Evolutionary conservation across 2,888 invertebrate genomes (phyloP).

Genomic region (Peribatodes rhomboidaria): DNA sequence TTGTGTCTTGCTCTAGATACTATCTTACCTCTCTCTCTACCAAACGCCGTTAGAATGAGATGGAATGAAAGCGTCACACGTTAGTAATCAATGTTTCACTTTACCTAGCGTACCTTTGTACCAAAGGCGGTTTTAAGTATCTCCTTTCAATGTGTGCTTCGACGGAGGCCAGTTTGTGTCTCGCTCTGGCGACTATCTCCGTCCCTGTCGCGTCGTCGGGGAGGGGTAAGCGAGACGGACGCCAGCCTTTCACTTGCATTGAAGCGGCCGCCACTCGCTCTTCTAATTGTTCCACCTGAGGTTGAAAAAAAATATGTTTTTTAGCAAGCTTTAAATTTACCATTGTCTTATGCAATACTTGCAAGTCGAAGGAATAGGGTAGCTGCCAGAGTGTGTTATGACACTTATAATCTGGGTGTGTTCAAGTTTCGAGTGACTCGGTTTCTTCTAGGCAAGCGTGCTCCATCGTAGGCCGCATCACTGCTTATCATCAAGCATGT

Average conservation of each 20-base stretch:
- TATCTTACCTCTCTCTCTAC: slow-evolving; percentile 19
- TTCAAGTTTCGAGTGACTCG: too few relatives aligned
- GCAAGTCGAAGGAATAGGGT: too few relatives aligned
- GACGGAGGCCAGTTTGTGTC: slow-evolving; percentile 91
- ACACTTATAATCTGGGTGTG: too few relatives aligned
- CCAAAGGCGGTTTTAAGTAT: slow-evolving; percentile 97
- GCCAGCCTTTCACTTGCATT: slow-evolving; percentile 97
- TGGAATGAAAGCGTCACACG: slow-evolving; percentile 31
- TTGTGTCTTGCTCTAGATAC: too few relatives aligned
- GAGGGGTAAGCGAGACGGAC: slow-evolving; percentile 79
- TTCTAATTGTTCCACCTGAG: slow-evolving; percentile 93
- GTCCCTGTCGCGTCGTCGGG: slow-evolving; percentile 87
- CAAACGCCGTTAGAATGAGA: slow-evolving; percentile 16
- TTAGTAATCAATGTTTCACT: slow-evolving; percentile 52
- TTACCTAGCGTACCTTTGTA: slow-evolving; percentile 85
- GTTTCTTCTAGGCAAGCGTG: too few relatives aligned
- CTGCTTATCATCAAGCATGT: too few relatives aligned
- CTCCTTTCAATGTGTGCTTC: slow-evolving; percentile 97
- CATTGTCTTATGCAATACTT: too few relatives aligned
- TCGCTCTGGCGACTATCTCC: slow-evolving; percentile 87
- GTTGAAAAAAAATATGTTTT: too few relatives aligned
- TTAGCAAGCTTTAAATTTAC: too few relatives aligned
- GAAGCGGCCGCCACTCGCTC: slow-evolving; percentile 95
- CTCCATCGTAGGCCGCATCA: too few relatives aligned
- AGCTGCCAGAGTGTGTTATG: too few relatives aligned